phyloP scores from a whole-genome alignment of 1,140 invertebrate species.

The Drosophila triauraria region DNA sequence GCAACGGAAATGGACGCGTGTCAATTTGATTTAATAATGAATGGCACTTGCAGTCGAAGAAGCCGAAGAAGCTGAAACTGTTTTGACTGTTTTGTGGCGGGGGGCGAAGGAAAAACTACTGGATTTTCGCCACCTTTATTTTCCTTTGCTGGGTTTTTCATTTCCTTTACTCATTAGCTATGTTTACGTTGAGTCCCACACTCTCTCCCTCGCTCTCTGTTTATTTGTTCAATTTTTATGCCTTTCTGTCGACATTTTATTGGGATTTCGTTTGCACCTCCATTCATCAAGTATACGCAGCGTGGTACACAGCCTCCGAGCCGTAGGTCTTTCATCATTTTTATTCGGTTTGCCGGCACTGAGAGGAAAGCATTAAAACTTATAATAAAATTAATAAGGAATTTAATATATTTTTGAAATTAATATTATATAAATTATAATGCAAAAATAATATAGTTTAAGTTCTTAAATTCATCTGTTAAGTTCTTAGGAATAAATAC shows the following conservation, averaged over 20 bases:
- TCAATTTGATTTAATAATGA: slow-evolving; percentile 79
- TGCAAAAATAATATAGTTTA: too few relatives aligned
- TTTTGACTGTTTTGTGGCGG: background rate
- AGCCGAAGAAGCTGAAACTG: slow-evolving; percentile 10
- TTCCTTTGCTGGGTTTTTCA: background rate
- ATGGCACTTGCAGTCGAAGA: slow-evolving; percentile 44
- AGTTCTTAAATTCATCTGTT: too few relatives aligned
- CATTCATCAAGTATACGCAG: slow-evolving; percentile 70
- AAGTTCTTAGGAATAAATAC: too few relatives aligned
- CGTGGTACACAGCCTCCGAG: slow-evolving; percentile 15
- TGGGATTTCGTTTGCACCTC: slow-evolving; percentile 53
- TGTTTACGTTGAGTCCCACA: slow-evolving; percentile 5
- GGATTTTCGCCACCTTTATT: background rate
- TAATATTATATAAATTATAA: too few relatives aligned
- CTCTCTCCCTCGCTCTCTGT: slow-evolving; percentile 22
- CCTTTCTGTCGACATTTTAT: slow-evolving; percentile 64
- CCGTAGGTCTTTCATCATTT: slow-evolving; percentile 79
- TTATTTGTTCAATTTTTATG: slow-evolving; percentile 67
- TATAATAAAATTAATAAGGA: too few relatives aligned
- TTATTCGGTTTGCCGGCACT: slow-evolving; percentile 59
- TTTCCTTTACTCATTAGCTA: slow-evolving; percentile 22
- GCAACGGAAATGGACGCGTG: slow-evolving; percentile 44
- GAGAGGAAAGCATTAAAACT: too few relatives aligned
- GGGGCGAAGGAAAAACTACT: background rate
- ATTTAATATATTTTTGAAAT: too few relatives aligned